A percentile compares a stretch with the other conserved stretches of the same genome.
Evolutionary conservation across 2,888 invertebrate genomes (phyloP).

Genomic region (Thereva nobilitata): DNA sequence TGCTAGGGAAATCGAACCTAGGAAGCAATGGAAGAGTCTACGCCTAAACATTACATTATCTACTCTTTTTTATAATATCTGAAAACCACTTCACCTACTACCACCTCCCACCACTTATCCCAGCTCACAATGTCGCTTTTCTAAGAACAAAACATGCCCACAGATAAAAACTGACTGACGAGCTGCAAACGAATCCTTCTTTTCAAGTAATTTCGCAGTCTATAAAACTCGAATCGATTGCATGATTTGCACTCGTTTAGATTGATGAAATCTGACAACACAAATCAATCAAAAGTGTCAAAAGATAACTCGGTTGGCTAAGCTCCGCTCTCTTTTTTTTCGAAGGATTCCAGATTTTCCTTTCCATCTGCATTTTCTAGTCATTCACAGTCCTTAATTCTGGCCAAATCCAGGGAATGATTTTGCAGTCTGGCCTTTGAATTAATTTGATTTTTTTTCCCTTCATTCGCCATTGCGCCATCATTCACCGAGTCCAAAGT

Average conservation of each 20-base stretch:
- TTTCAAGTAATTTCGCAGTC: background rate
- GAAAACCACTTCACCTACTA: too few species aligned
- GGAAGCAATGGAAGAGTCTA: too few species aligned
- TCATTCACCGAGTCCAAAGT: too few species aligned
- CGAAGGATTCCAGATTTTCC: slow-evolving; percentile 13
- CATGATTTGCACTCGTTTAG: slow-evolving; percentile 26
- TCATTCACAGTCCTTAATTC: slow-evolving; percentile 8
- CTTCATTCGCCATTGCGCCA: too few species aligned
- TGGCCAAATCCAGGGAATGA: slow-evolving; percentile 15
- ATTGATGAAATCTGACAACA: slow-evolving; percentile 28
- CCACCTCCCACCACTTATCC: background rate
- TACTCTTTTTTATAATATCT: too few species aligned
- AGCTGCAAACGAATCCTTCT: too few species aligned
- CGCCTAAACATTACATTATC: too few species aligned
- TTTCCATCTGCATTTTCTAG: background rate
- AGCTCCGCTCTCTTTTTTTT: slow-evolving; percentile 15
- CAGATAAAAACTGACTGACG: too few species aligned
- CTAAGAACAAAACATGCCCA: too few species aligned
- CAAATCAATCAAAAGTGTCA: slow-evolving; percentile 30
- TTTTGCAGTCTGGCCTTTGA: slow-evolving; percentile 29
- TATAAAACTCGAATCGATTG: slow-evolving; percentile 8
- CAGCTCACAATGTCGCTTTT: background rate
- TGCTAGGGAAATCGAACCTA: too few species aligned
- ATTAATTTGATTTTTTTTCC: slow-evolving; percentile 6
- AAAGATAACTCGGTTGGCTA: slow-evolving; percentile 9